Base-by-base conservation (phyloP, 2,888 invertebrate species). In the Limnephilus rhombicus region DNA sequence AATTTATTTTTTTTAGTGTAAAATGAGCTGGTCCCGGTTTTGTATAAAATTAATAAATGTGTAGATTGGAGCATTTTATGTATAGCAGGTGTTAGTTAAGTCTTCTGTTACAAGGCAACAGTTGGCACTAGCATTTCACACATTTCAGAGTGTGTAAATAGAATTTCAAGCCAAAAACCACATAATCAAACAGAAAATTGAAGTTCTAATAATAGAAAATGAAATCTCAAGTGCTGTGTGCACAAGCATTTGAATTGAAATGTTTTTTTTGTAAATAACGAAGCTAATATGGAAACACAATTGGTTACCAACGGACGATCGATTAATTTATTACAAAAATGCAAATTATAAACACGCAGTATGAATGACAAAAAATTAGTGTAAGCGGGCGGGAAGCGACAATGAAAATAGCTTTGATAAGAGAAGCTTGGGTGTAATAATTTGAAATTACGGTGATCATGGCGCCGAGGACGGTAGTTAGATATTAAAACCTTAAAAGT, bases 91-190 rank as follows among this genome's bases (percentile, higher is more conserved):
- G 68, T 68, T n/a, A 68, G 68, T 68, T 68, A 68, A 68, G 68
- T 9, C 5, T 68, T 68, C 5, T 68, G 68, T 68, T 68, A 24
- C 68, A n/a, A 68, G 68, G 68, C 68, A 68, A 68, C 68, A 68
- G 68, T 68, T 68, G 68, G 68, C 68, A 68, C 68, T 9, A 9
- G 0, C 24, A 68, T 68, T 68, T 68, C 68, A 68, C 68, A 68
- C 68, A 68, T 68, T 68, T 68, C 68, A 68, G 24, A 68, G 68
- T 24, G 68, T 68, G 68, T 68, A 68, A 68, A 68, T 68, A 68
- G 68, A 68, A 68, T 68, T 68, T 68, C 68, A 68, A 68, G 68
- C 68, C 68, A 68, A 68, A 68, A 68, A 68, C 68, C 68, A 68
- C 9, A 68, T 68, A 7, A 68, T 68, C 68, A 68, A 68, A 68